These are phyloP conservation scores for Trichomycterus rosablanca DNA, from an alignment of 2,113 vertebrate species.

Conservation along the genomic window DNA sequence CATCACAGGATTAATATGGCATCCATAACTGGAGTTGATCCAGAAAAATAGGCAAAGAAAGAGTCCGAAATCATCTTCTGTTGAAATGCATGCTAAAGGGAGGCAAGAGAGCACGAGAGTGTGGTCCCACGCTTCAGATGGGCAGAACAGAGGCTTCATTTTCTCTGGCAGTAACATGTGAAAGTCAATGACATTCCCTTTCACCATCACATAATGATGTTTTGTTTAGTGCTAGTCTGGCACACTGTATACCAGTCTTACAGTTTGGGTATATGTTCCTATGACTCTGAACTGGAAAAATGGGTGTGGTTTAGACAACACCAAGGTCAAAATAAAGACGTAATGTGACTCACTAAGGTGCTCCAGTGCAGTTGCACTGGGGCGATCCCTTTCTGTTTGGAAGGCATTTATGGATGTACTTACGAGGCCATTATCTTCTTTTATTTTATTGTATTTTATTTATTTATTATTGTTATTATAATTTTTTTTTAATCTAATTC, in stretches of 20 bases:
- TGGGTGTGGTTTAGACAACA: conserved; percentile 2
- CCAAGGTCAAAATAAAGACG: not conserved
- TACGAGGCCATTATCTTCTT: no score
- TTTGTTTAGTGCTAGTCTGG: conserved; percentile 42
- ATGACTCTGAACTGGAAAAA: conserved; percentile 26
- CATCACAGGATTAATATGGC: conserved; percentile 3
- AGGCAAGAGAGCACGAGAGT: conserved; percentile 20
- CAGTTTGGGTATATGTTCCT: conserved; percentile 21
- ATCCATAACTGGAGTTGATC: no score
- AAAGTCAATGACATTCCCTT: conserved; percentile 49
- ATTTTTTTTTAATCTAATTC: no score
- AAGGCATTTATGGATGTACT: no score
- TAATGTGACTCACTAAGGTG: no score
- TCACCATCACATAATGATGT: conserved; percentile 46
- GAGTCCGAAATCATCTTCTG: conserved; percentile 38
- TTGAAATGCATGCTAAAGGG: conserved; percentile 38
- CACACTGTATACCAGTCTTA: conserved; percentile 20
- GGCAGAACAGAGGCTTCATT: conserved; percentile 48
- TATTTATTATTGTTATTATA: no score
- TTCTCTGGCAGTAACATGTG: conserved; percentile 49
- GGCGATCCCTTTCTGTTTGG: no score
- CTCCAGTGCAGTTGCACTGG: no score
- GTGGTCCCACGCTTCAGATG: conserved; percentile 37
- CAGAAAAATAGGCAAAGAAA: no score
- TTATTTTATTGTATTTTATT: no score